Base-by-base conservation (phyloP, 2,113 vertebrate genomes). In the Pipra filicauda region DNA sequence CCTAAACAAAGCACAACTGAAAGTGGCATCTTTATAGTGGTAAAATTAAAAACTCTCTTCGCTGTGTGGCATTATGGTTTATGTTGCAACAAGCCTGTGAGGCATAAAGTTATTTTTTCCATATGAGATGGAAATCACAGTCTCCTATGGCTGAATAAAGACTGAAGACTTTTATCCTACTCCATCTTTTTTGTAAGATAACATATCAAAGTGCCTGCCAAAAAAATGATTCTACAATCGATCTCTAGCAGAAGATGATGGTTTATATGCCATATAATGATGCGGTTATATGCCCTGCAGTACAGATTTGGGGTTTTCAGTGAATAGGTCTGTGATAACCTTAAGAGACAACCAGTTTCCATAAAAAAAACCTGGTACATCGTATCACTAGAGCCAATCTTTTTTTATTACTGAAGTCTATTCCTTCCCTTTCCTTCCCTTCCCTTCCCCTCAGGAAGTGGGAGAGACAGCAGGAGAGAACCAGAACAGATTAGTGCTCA, bases 361-460 rank as follows among this genome's bases (percentile, higher is more conserved):
- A 70, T 70, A 5, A 84, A 83, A 93, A 84, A 27, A 1, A n/a
- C n/a, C 10, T 62, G 5, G 15, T 57, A 65, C 16, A 24, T 33
- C 66, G 26, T 22, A 58, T 66, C 27, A 51, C 9, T 67, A 44
- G 31, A 85, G 11, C 2, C 1, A 52, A 54, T 64, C 21, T 39
- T 67, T 86, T 86, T 65, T 58, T 58, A 12, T 89, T 87, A 54
- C 9, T 87, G 12, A n/a, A 28, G 20, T 49, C 27, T 78, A 67
- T 64, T 7, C 24, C 26, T 51, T 8, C 2, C 6, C 6, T 52
- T 28, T 8, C 3, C 9, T 37, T 9, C 2, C 2, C 9, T 37
- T 9, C 2, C 2, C 19, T 7, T 5, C 2, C 10, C 9, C 24
- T 59, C 39, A 54, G 30, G 37, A 89, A 70, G 9, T 9, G 20